Evolutionary conservation across 1,140 invertebrate species (phyloP), one percentile per base, ranked within the genome.

Genomic region (Eriosoma lanigerum): DNA sequence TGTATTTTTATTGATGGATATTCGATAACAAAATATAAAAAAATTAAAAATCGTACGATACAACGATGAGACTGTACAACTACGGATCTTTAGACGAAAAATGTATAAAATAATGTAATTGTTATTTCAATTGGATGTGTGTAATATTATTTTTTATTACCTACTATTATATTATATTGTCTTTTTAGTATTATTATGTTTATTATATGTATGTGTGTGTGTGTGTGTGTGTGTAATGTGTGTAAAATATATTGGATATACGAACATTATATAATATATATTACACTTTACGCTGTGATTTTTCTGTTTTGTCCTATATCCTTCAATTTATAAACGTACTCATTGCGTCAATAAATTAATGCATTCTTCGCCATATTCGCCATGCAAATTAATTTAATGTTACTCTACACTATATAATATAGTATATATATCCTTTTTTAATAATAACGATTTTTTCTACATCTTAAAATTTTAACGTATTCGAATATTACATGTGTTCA

Each of bases 11-110:
- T 26, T 72, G 68, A n/a, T 3, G 24, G 17, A 72, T 21, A 68
- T 72, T 52, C 1, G 17, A 72, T 72, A 52, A n/a, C n/a, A n/a
- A n/a, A n/a, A n/a, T n/a, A n/a, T n/a, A n/a, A n/a, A n/a, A n/a
- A 29, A 52, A 70, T 56, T 38, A 75, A 13, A 48, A 19, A 75
- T 46, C 38, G 56, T 72, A 52, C 4, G 56, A 78, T 78, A 15
- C 56, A 78, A 26, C 12, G 68, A 52, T 19, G 68, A 78, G 75
- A 78, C 75, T 78, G 75, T 62, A 58, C 50, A 78, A 78, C 54
- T 48, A 78, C 17, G 75, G 54, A 78, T 78, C 56, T 48, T 60
- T n/a, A 48, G 12, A 58, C 1, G 32, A 38, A 38, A 76, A 44
- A 46, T 46, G 21, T 78, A 78, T 44, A 62, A 78, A 21, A 78